phyloP scores from a whole-genome alignment of 2,888 invertebrate species.

The Pyrrhosoma nymphula region DNA sequence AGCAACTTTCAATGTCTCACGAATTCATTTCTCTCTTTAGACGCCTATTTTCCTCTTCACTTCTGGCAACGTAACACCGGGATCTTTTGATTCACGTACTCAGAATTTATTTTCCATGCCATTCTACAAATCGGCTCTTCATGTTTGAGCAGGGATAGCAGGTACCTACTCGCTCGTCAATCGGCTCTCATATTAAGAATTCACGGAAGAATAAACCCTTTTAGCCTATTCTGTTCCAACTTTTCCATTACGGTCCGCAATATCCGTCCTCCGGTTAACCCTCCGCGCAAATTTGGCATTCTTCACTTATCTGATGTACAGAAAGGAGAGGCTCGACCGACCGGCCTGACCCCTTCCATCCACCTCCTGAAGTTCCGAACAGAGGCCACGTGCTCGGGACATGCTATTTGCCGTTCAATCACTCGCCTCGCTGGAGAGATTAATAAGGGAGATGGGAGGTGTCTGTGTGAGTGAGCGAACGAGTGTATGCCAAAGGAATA shows the following conservation, averaged over 20 bases:
- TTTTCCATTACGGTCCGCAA: background rate
- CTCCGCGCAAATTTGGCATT: constrained; percentile 14
- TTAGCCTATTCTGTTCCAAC: background rate
- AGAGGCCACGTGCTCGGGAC: constrained; percentile 54
- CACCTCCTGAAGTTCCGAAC: constrained; percentile 10
- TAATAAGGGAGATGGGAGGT: constrained; percentile 63
- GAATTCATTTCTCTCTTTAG: too few relatives aligned
- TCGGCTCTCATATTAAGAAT: background rate
- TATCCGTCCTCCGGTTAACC: constrained; percentile 13
- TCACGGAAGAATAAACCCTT: background rate
- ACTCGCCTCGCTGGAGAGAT: constrained; percentile 59
- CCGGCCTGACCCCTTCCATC: constrained; percentile 37
- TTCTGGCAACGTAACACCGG: too few relatives aligned
- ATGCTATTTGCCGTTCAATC: constrained; percentile 64
- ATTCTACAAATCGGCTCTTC: too few relatives aligned
- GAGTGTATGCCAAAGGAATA: background rate
- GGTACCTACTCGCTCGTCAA: background rate
- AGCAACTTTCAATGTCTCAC: too few relatives aligned
- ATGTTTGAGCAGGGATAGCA: background rate
- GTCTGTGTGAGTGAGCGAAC: background rate
- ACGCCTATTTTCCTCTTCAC: too few relatives aligned
- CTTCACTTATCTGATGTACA: constrained; percentile 18
- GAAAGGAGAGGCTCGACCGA: background rate
- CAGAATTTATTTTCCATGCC: too few relatives aligned
- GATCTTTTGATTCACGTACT: too few relatives aligned